Conservation (phyloP, 64 coral and sea anemone genomes). For the Exaiptasia diaphana region DNA sequence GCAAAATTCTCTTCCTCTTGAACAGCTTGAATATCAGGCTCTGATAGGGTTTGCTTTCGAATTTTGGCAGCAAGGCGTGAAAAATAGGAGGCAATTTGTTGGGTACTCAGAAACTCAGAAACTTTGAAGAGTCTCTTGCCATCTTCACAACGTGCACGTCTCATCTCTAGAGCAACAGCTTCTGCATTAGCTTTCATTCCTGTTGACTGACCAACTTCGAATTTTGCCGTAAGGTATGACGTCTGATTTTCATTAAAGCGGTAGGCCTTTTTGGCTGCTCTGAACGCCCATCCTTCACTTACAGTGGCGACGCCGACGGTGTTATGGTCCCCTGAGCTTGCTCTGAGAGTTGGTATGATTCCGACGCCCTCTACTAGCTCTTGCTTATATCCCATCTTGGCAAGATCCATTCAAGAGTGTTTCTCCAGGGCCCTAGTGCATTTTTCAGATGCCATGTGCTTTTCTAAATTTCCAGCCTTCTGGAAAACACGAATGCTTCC, state of each 20-base stretch:
- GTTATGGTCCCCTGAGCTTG: neutral
- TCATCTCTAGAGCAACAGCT: slow-evolving; percentile 34
- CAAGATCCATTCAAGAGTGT: slow-evolving; percentile 4
- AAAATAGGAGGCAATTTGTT: slow-evolving; percentile 42
- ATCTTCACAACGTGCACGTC: neutral
- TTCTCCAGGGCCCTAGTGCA: neutral
- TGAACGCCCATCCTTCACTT: slow-evolving; percentile 34
- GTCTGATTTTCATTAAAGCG: slow-evolving; percentile 49
- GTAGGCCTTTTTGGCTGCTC: neutral
- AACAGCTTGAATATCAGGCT: neutral
- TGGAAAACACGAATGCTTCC: slow-evolving; percentile 1
- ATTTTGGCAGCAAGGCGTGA: slow-evolving; percentile 4
- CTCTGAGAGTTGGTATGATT: neutral
- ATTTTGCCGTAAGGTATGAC: slow-evolving; percentile 19
- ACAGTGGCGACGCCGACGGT: neutral
- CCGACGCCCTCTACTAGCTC: neutral
- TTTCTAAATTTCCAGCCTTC: neutral
- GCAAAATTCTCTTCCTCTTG: slow-evolving; percentile 22
- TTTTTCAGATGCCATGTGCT: slow-evolving; percentile 5
- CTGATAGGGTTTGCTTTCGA: neutral
- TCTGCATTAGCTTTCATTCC: slow-evolving; percentile 18
- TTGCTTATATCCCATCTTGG: neutral
- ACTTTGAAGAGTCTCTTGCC: neutral
- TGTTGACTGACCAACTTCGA: slow-evolving; percentile 39
- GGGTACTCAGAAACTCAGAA: slow-evolving; percentile 25